Evolutionary conservation across 1,140 invertebrate genomes (phyloP).

Genomic region (Chelonus insularis): DNA sequence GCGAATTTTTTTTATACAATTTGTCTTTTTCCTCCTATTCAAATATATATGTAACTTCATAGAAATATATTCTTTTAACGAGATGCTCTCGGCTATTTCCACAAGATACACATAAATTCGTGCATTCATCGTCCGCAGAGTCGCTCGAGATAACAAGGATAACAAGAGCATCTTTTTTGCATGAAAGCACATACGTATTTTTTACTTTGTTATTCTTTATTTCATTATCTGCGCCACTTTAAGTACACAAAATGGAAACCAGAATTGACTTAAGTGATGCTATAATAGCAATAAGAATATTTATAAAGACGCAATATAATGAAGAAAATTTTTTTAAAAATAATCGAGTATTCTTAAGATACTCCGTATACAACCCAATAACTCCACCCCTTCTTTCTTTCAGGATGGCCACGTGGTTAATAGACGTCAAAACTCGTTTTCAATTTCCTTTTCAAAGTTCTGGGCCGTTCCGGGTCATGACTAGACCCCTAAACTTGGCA

Average conservation of each 20-base stretch:
- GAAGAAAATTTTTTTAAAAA: too few relatives aligned
- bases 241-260: too few relatives aligned
- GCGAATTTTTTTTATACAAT: not conserved
- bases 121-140: conserved; percentile 4
- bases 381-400: conserved; percentile 14
- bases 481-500: conserved; percentile 34
- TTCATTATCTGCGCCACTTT: conserved; percentile 4
- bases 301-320: too few relatives aligned
- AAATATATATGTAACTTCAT: not conserved
- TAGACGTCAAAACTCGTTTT: conserved; percentile 57
- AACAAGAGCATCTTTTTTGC: conserved; percentile 27
- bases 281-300: too few relatives aligned
- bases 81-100: conserved; percentile 25
- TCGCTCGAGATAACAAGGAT: conserved; percentile 34
- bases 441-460: conserved; percentile 18
- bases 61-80: conserved; percentile 20
- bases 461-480: conserved; percentile 42
- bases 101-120: conserved; percentile 18
- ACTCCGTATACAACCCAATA: not conserved
- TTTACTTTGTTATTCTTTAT: not conserved
- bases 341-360: not conserved
- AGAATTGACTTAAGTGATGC: too few relatives aligned
- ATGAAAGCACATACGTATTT: conserved; percentile 9
- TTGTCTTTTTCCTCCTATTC: not conserved
- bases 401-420: conserved; percentile 51